Evolutionary conservation across 2,113 vertebrate genomes (phyloP).

Genomic region (Apteryx mantelli): DNA sequence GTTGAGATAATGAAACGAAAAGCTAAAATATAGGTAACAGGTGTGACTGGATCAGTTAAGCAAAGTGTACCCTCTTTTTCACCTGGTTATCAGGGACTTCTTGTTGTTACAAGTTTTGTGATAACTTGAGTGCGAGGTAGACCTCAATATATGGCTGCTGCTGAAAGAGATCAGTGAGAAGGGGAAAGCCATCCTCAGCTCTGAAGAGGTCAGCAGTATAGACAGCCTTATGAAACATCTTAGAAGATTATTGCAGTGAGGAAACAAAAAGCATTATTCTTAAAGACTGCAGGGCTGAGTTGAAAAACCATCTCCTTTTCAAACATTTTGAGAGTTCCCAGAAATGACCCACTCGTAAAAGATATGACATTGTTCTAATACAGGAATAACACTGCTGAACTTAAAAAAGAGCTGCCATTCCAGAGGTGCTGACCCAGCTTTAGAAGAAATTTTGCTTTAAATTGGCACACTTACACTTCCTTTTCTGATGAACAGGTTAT

Average conservation of each 20-base stretch:
- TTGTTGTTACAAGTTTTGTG: background rate
- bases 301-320: background rate
- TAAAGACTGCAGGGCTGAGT: background rate
- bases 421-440: slow-evolving; percentile 24
- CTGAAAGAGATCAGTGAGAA: background rate
- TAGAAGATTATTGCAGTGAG: background rate
- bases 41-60: background rate
- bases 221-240: rapidly evolving
- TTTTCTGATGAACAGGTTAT: background rate
- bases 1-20: background rate
- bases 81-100: background rate
- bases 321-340: background rate
- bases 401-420: background rate
- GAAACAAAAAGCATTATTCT: background rate
- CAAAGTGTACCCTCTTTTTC: background rate
- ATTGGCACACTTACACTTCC: background rate
- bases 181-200: background rate
- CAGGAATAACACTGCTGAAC: background rate
- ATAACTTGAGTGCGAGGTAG: background rate
- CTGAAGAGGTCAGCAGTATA: background rate
- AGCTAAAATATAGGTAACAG: background rate
- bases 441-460: background rate
- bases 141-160: background rate
- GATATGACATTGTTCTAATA: background rate
- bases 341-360: background rate